These are phyloP conservation scores for Antigone vipio DNA, from an alignment of 2,113 vertebrate genomes.

Conservation along the genomic window DNA sequence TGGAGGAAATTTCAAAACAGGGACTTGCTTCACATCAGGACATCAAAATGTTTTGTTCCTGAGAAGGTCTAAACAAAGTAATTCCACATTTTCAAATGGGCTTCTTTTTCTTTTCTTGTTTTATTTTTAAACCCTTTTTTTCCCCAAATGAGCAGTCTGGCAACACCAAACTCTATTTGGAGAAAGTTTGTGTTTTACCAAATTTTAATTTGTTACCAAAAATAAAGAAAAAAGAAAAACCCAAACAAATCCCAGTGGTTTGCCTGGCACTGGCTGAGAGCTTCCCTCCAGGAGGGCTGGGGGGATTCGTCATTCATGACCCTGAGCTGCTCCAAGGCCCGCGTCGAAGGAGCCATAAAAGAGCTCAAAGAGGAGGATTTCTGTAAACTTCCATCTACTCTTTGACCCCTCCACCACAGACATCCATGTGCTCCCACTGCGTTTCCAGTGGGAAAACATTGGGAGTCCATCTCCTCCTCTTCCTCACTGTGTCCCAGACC, in stretches of 20 bases:
- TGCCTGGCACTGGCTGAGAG: not conserved
- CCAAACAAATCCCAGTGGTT: not conserved
- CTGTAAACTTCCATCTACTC: not conserved
- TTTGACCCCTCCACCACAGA: not conserved
- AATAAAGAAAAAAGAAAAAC: not conserved
- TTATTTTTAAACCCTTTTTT: not conserved
- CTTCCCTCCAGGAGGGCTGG: not conserved
- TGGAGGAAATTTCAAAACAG: not conserved
- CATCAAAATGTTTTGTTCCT: not conserved
- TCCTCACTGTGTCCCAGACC: not conserved
- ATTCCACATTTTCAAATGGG: not conserved
- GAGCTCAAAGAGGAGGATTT: not conserved
- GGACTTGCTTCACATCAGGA: not conserved
- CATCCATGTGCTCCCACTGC: not conserved
- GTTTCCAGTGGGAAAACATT: not conserved
- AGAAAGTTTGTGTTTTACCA: not conserved
- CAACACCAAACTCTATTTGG: not conserved
- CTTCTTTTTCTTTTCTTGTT: not conserved
- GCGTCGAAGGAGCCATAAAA: fast-evolving
- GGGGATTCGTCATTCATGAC: not conserved
- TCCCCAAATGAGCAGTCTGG: not conserved
- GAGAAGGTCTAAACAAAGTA: not conserved
- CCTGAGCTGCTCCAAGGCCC: not conserved
- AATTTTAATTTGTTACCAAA: not conserved
- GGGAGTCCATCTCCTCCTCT: not conserved